phyloP scores from a whole-genome alignment of 2,888 invertebrate genomes.

The Drosophila austrosaltans region DNA sequence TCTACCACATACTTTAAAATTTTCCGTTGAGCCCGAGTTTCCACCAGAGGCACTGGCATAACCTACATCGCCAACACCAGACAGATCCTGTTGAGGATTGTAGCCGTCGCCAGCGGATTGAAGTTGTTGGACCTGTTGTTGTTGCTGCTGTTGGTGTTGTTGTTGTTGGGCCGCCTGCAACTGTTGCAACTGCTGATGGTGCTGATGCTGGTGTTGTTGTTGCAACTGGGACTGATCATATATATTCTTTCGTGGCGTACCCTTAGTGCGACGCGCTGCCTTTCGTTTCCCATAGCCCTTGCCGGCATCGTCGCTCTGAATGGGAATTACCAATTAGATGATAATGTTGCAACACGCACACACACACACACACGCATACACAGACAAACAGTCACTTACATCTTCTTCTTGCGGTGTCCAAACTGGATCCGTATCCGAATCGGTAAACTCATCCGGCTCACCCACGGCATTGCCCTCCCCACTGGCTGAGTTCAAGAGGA shows the following conservation, averaged over 20 bases:
- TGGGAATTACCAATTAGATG: slow-evolving; percentile 33
- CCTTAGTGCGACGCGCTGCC: slow-evolving; percentile 76
- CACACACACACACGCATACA: slow-evolving; percentile 25
- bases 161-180: slow-evolving; percentile 49
- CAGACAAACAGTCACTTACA: slow-evolving; percentile 70
- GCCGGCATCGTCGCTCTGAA: slow-evolving; percentile 77
- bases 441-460: slow-evolving; percentile 86
- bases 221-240: slow-evolving; percentile 59
- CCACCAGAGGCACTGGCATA: slow-evolving; percentile 69
- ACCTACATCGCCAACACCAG: slow-evolving; percentile 60
- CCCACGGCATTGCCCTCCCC: slow-evolving; percentile 82
- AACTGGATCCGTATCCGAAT: slow-evolving; percentile 90
- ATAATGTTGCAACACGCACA: slow-evolving; percentile 3
- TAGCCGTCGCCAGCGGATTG: slow-evolving; percentile 66
- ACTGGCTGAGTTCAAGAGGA: slow-evolving; percentile 82
- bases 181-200: slow-evolving; percentile 59
- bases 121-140: slow-evolving; percentile 46
- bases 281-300: slow-evolving; percentile 78
- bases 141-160: slow-evolving; percentile 44
- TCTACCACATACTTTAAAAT: slow-evolving; percentile 77
- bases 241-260: slow-evolving; percentile 78
- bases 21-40: slow-evolving; percentile 71
- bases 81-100: slow-evolving; percentile 77
- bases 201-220: slow-evolving; percentile 48
- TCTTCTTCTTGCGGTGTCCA: slow-evolving; percentile 88